Evolutionary conservation across 2,113 vertebrate species (phyloP), one percentile per base, ranked within the genome.

Genomic region (Aptenodytes forsteri): DNA sequence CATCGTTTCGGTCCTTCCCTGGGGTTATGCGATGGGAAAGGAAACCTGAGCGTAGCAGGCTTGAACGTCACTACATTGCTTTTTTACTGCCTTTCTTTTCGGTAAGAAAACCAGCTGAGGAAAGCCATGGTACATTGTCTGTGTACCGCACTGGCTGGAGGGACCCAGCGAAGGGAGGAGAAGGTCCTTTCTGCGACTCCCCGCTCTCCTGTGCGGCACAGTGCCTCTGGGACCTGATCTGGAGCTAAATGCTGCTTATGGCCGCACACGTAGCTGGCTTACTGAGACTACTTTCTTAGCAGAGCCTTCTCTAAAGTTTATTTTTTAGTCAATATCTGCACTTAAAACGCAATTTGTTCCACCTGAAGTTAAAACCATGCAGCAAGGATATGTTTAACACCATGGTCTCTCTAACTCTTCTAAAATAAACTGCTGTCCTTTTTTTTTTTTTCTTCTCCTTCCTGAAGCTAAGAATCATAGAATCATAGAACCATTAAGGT

Each of bases 11-110:
- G 15, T 34, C 36, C 25, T 27, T 19, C 58, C 46, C 21, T 5
- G 34, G 25, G 84, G 61, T 62, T 62, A 26, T 5, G 26, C 13
- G 3, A 10, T 1, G 29, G 20, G 47, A 75, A 42, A 55, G 62
- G 34, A 69, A 59, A 55, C 78, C 38, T 3, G 16, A 42, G 38
- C 3, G 6, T 0, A 27, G 61, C 22, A n/a, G 27, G 9, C 7
- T 10, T 9, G 30, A 59, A n/a, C 19, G 7, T 55, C 11, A 1
- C 23, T 2, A 1, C 1, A 6, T 2, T 54, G 52, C n/a, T 62
- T 66, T 77, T 25, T 62, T 27, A 27, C 30, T 34, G 26, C 40
- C 23, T 61, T 18, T 32, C 54, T 76, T 64, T 40, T 25, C 14
- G 65, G 11, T 11, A 17, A 23, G 47, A 5, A 49, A n/a, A 44